Base-by-base conservation (phyloP, 2,797 vertebrate species). In the Botia almorhae region DNA sequence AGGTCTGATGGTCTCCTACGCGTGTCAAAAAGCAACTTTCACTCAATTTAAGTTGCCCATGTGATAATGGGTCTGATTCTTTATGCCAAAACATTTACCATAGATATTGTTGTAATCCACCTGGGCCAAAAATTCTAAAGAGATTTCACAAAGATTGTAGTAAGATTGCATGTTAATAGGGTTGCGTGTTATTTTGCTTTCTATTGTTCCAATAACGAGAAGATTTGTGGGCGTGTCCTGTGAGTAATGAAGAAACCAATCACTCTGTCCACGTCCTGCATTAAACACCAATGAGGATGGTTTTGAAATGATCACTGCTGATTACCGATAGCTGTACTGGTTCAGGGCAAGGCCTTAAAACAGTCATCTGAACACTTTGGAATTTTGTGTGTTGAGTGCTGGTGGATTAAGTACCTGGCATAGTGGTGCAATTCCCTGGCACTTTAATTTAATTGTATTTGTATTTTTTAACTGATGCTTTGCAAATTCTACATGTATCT, bases 381-480 rank as follows among this genome's bases (percentile, higher is more conserved):
- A 33, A 55, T 71, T 17, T 26, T n/a, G n/a, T n/a, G n/a, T n/a
- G n/a, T n/a, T 65, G 60, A 65, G 48, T 7, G n/a, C 17, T 75
- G 7, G 43, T 51, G 73, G 26, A 64, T 21, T 75, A 23, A 75
- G 58, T 63, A 51, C 56, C 60, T 64, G 2, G 43, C 26, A 21
- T 69, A 3, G 19, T 48, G 43, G 19, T 11, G 39, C 13, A 2
- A 10, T 69, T 70, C 13, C 48, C 48, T 53, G 13, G 7, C 1
- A 0, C 5, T 51, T 17, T 26, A 14, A 50, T 73, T 23, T n/a
- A 1, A 29, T 26, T 61, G 12, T 46, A 1, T 16, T 39, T 17
- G n/a, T 11, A 19, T n/a, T 39, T 64, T 36, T 7, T 11, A 11
- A 7, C 21, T 48, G 46, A 26, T 26, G 23, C 23, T 26, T 26